Base-by-base conservation (phyloP, 2,888 invertebrate species). In the Acronicta psi region DNA sequence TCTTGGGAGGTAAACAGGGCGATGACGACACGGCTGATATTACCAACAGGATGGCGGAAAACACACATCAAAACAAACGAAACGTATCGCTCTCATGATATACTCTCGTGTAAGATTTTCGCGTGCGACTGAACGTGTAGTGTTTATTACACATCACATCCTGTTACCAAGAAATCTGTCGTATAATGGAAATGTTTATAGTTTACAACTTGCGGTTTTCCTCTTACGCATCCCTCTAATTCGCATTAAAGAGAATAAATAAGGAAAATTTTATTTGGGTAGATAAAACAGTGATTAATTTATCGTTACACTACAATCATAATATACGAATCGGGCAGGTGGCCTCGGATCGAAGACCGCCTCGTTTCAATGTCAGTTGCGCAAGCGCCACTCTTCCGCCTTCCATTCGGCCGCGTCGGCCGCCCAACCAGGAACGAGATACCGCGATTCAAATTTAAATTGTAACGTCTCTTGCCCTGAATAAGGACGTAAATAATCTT, bases 281-380 rank as follows among this genome's bases (percentile, higher is more conserved):
- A 71, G 72, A 80, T 78, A 77, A 77, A 65, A 61, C 58, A 59
- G 53, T 60, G 68, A 86, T 86, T 86, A 84, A 83, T 86, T 81
- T 77, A 84, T 85, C 83, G 81, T 88, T 85, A 82, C 85, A 84
- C 71, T 79, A 82, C 79, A 78, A n/a, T n/a, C n/a, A n/a, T n/a
- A n/a, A n/a, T 79, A 66, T 73, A 85, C 88, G 85, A 91, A 86
- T 89, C 87, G 86, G 90, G 87, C 89, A 85, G 73, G 69, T 83
- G 92, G 90, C 92, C 93, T 93, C 91, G 86, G 83, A 84, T 82
- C 84, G 84, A 86, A 85, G 87, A 88, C 83, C 83, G 86, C 80
- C 76, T 80, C 82, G 82, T 86, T 92, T 92, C 94, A 94, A 94
- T 93, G 93, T 92, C 93, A 92, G 89, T 93, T 93, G 93, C 93